Base-by-base conservation (phyloP, 2,113 vertebrate species). In the Rallus limicola region DNA sequence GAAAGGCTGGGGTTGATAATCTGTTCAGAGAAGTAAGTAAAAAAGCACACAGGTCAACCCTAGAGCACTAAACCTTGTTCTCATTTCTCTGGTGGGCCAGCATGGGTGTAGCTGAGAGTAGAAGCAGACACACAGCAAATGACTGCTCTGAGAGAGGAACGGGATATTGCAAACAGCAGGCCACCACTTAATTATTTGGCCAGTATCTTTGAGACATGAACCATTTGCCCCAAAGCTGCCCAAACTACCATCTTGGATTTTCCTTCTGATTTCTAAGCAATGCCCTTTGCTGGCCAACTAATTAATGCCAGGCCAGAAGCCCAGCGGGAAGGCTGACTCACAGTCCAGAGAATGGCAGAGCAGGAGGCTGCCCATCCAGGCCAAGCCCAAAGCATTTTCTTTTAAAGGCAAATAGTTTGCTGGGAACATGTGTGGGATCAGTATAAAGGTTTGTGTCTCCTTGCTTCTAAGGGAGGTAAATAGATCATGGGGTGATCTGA, bases 201-300 rank as follows among this genome's bases (percentile, higher is more conserved):
- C 42, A 33, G 46, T 36, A 26, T 59, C 68, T 92, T 62, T 36
- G 36, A 65, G 55, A 58, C 2, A 0, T 77, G 11, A 40, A 48
- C 0, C 56, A 36, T 18, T 65, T 4, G 0, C 28, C 74, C 56
- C 79, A 59, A 82, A 94, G 29, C 52, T 82, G 82, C 46, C 24
- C 13, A 1, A 67, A 62, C 44, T 93, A n/a, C 82, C 87, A 90
- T 55, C 50, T 91, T 92, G 78, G 74, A 46, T 93, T 86, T 85
- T 63, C 44, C 63, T 76, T 44, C 71, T 60, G 58, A 33, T n/a
- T 84, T 95, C 74, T 78, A 34, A 75, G 48, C 33, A n/a, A 2
- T 13, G 19, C 21, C 53, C 31, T 42, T 90, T 77, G 33, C 79
- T 71, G 38, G 6, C 13, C 16, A 81, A n/a, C 83, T 76, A 29